These are phyloP conservation scores for Mythimna albipuncta DNA, from an alignment of 2,888 invertebrate species.

Conservation along the genomic window DNA sequence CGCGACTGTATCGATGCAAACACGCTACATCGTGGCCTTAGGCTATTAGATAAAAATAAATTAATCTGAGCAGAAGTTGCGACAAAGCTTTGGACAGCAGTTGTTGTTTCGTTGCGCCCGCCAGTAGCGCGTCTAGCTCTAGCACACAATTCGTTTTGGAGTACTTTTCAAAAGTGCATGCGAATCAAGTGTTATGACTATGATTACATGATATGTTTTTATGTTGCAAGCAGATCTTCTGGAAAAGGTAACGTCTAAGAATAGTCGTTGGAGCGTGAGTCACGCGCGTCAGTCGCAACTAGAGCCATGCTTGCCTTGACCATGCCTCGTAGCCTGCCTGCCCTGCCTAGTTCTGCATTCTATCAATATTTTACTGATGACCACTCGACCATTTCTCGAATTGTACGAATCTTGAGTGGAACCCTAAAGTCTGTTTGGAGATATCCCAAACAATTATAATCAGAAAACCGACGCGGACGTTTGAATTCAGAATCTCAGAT, in stretches of 20 bases:
- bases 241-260: slow-evolving; percentile 61
- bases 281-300: background rate
- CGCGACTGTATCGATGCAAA: no score
- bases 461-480: no score
- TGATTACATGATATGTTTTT: slow-evolving; percentile 34
- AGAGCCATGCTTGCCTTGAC: background rate
- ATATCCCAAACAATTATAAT: background rate
- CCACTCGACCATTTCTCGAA: background rate
- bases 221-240: slow-evolving; percentile 67
- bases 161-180: background rate
- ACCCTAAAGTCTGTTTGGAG: background rate
- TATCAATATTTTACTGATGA: background rate
- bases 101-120: background rate
- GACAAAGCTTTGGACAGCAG: background rate
- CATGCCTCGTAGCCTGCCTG: background rate
- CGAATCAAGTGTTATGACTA: background rate
- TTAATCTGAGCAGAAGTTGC: background rate
- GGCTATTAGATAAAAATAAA: no score
- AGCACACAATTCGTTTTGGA: no score
- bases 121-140: no score
- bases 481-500: slow-evolving; percentile 5
- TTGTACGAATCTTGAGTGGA: background rate
- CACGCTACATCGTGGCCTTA: no score
- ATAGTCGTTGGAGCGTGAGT: slow-evolving; percentile 23
- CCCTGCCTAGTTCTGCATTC: background rate